phyloP scores from a whole-genome alignment of 2,113 vertebrate genomes.

The Euleptes europaea region DNA sequence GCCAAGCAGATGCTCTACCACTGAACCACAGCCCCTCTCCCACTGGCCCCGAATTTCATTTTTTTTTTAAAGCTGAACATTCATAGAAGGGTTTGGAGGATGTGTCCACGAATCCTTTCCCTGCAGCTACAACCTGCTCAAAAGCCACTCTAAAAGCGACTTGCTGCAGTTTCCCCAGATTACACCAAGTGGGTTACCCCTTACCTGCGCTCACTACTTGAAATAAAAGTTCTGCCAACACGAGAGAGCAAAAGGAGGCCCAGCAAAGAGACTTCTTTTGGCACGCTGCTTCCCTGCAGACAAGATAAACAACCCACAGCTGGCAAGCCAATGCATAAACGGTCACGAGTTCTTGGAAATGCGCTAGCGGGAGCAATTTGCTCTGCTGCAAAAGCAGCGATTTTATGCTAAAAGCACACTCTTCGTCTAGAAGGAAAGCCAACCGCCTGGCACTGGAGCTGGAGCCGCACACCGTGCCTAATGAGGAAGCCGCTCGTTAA shows the following conservation, averaged over 20 bases:
- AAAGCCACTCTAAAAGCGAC: neutral
- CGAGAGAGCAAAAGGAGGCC: neutral
- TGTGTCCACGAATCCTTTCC: too few relatives aligned
- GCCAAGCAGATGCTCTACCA: too few relatives aligned
- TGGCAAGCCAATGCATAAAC: neutral
- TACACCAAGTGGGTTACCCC: neutral
- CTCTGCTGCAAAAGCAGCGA: neutral
- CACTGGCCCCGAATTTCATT: neutral
- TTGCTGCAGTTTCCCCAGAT: neutral
- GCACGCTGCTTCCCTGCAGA: neutral
- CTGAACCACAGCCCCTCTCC: too few relatives aligned
- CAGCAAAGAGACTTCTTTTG: neutral
- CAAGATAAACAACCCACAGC: neutral
- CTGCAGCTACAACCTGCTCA: neutral
- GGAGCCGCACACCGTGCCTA: neutral
- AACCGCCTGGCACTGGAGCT: conserved; percentile 45
- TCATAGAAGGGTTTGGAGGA: neutral
- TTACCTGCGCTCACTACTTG: neutral
- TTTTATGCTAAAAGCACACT: neutral
- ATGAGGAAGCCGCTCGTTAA: conserved; percentile 1
- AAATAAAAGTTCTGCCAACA: neutral
- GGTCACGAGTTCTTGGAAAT: neutral
- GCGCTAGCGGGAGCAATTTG: neutral
- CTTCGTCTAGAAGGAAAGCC: neutral
- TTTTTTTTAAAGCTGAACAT: neutral